A percentile compares a stretch with the other conserved stretches of the same genome.
These are phyloP conservation scores for Herpetotheres cachinnans DNA, from an alignment of 2,113 vertebrate species.

Conservation along the genomic window DNA sequence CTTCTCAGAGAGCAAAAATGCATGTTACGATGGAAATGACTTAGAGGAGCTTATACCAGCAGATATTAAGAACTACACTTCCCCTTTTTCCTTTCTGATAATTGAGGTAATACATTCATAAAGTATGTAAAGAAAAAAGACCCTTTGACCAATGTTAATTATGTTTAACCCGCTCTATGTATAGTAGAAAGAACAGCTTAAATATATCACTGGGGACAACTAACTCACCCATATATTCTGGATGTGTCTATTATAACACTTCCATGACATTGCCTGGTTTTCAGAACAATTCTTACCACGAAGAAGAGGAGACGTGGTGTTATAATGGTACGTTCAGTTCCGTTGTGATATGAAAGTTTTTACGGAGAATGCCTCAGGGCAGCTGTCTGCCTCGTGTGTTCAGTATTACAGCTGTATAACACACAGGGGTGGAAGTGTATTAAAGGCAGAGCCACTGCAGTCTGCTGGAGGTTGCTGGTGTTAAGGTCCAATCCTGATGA, in stretches of 20 bases:
- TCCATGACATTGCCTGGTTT: conserved; percentile 19
- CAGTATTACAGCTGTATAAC: conserved; percentile 39
- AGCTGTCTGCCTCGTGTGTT: conserved; percentile 67
- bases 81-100: not conserved
- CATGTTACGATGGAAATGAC: not conserved
- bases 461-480: conserved; percentile 38
- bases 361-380: conserved; percentile 57
- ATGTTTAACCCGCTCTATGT: not conserved
- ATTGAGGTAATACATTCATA: not conserved
- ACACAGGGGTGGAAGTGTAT: conserved; percentile 28
- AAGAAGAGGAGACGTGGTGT: conserved; percentile 25
- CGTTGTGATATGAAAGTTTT: conserved; percentile 61
- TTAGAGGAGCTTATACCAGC: not conserved
- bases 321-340: conserved; percentile 36
- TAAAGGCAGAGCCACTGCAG: conserved; percentile 56
- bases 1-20: not conserved
- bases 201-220: not conserved
- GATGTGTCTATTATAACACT: conserved; percentile 59
- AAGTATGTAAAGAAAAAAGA: not conserved
- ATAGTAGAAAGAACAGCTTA: not conserved
- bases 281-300: not conserved
- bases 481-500: conserved; percentile 46
- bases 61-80: not conserved
- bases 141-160: not conserved
- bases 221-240: not conserved